A percentile compares a stretch with the other conserved stretches of the same genome.
These are phyloP conservation scores for Himalopsyche kuldschensis DNA, from an alignment of 2,888 invertebrate species.

Conservation along the genomic window DNA sequence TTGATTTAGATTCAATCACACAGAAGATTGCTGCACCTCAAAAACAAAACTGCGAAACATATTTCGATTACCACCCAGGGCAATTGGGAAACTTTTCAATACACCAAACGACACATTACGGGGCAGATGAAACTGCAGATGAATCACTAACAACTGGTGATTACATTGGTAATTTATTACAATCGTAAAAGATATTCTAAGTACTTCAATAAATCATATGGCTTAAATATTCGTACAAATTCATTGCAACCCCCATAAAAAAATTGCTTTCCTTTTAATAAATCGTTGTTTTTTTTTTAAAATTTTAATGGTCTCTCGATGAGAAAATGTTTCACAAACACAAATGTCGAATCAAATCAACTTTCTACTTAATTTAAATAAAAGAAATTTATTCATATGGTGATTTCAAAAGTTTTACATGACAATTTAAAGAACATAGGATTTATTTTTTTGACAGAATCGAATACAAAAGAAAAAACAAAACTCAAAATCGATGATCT, in stretches of 20 bases:
- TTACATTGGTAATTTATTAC: not conserved
- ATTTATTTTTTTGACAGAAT: not conserved
- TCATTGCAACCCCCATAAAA: no score
- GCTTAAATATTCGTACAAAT: not conserved
- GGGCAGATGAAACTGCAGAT: not conserved
- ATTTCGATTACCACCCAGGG: not conserved
- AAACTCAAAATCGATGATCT: constrained; percentile 24
- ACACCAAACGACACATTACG: not conserved
- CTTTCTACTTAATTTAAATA: no score
- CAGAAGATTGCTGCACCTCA: not conserved
- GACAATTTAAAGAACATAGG: no score
- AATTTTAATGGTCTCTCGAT: no score
- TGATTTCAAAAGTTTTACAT: no score
- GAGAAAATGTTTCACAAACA: no score
- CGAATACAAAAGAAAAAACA: not conserved
- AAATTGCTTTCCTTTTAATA: no score
- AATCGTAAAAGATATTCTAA: not conserved
- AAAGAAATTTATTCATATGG: no score
- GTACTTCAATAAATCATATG: no score
- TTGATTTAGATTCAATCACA: constrained; percentile 52
- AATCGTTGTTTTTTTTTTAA: no score
- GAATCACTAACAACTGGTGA: not conserved
- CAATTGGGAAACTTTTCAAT: not conserved
- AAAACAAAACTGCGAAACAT: not conserved
- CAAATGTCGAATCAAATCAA: no score